These are phyloP conservation scores for Agelastica alni DNA, from an alignment of 2,888 invertebrate genomes.

Conservation along the genomic window DNA sequence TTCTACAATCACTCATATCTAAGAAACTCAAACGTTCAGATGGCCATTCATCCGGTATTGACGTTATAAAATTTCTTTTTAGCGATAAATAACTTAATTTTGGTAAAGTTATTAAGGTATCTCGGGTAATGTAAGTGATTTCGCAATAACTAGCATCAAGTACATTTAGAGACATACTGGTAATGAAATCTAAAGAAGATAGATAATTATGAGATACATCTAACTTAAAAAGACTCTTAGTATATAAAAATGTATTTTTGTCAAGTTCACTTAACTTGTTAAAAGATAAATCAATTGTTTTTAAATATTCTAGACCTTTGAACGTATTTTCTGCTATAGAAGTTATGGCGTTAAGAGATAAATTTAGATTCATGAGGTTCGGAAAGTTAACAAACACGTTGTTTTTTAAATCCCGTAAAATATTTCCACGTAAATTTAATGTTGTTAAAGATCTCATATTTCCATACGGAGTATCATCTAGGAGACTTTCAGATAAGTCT, in stretches of 20 bases:
- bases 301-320: slow-evolving; percentile 61
- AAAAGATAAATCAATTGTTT: slow-evolving; percentile 69
- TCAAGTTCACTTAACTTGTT: slow-evolving; percentile 68
- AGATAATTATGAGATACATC: slow-evolving; percentile 71
- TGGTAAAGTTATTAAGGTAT: slow-evolving; percentile 64
- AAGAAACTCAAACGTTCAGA: slow-evolving; percentile 66
- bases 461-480: slow-evolving; percentile 64
- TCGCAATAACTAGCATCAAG: slow-evolving; percentile 71
- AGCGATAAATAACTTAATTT: slow-evolving; percentile 66
- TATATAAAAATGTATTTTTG: slow-evolving; percentile 64
- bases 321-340: slow-evolving; percentile 66
- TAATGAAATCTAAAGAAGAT: slow-evolving; percentile 62
- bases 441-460: slow-evolving; percentile 66
- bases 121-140: slow-evolving; percentile 63
- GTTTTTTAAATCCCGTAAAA: slow-evolving; percentile 63
- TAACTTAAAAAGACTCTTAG: slow-evolving; percentile 63
- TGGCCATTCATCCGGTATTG: slow-evolving; percentile 65
- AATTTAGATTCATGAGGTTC: slow-evolving; percentile 64
- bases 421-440: slow-evolving; percentile 66
- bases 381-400: slow-evolving; percentile 67
- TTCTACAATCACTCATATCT: slow-evolving; percentile 65
- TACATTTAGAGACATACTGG: slow-evolving; percentile 62
- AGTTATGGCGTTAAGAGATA: slow-evolving; percentile 70
- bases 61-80: slow-evolving; percentile 67
- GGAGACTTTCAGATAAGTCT: slow-evolving; percentile 67